Percentiles rank a stretch among this genome's conserved stretches.
Conservation (phyloP, 2,113 vertebrate genomes). For the Hippolais icterina region DNA sequence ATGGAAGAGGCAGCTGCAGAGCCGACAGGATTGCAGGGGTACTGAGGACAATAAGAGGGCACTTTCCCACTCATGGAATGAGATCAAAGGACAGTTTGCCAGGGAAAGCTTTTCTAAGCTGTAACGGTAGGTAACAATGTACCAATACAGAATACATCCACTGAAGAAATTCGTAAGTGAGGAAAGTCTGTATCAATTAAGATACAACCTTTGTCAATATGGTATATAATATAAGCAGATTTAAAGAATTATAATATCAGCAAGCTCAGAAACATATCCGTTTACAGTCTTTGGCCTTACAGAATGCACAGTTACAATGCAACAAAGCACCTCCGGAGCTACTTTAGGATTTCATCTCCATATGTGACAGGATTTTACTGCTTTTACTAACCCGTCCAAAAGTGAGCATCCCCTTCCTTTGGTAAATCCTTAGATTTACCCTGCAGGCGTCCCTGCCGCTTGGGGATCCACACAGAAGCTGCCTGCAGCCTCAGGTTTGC, state of each 20-base stretch:
- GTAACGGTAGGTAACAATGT: not conserved
- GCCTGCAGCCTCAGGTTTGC: not conserved
- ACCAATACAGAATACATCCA: not conserved
- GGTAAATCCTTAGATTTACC: not conserved
- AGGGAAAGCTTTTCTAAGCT: not conserved
- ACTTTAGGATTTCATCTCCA: not conserved
- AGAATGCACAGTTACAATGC: not conserved
- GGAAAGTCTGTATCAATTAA: not conserved
- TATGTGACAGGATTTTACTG: fast-evolving
- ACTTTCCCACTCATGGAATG: not conserved
- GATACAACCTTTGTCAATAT: not conserved
- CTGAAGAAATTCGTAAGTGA: fast-evolving
- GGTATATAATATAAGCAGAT: not conserved
- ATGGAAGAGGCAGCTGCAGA: not conserved
- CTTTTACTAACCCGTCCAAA: not conserved
- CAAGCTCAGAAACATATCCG: not conserved
- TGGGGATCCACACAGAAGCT: not conserved
- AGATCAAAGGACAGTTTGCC: not conserved
- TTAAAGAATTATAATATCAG: not conserved
- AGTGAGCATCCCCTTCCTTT: not conserved
- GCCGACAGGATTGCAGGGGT: not conserved
- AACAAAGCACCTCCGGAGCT: not conserved
- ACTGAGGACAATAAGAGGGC: fast-evolving
- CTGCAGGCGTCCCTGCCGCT: fast-evolving
- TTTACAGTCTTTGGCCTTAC: not conserved